Evolutionary conservation across 2,797 vertebrate species (phyloP), one percentile per base, ranked within the genome.

Genomic region (Pogoniulus pusillus): DNA sequence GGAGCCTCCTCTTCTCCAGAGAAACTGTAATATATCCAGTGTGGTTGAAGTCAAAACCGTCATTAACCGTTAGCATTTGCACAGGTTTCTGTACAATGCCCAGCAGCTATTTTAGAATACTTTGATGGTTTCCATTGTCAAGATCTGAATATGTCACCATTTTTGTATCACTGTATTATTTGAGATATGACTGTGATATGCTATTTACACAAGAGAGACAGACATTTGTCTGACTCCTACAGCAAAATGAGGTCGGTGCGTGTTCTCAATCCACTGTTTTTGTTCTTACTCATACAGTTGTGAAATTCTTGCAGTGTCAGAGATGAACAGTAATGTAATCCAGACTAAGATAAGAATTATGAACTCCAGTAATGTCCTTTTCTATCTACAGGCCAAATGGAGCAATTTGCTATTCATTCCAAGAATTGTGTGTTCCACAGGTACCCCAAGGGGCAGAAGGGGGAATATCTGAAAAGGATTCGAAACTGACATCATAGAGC

Each of bases 321-420:
- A 83, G 60, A 87, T 78, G 57, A 78, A 74, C n/a, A 83, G 30
- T 71, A 83, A 83, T 65, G 34, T 90, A 89, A 80, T 93, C 51
- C 79, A 96, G 82, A 85, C 19, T 93, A 91, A 88, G 92, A 34
- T 73, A 85, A 87, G 64, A 83, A 90, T 93, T 19, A 65, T 91
- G 49, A 94, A 63, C 29, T 15, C 23, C 87, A 81, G 87, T 55
- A 82, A 81, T 41, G 41, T 41, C 41, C 43, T 74, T 54, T 91
- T 65, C 80, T 37, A 74, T 91, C 53, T 88, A 34, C 60, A 60
- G 81, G 87, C 62, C 78, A 96, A 43, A 84, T 89, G 70, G n/a
- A 35, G 27, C 45, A 89, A 68, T 54, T 87, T 85, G 11, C 10
- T 77, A 3, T 82, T 77, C 8, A 39, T 95, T 93, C 66, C 69